Evolutionary conservation across 2,113 vertebrate species (phyloP), one percentile per base, ranked within the genome.

Genomic region (Siniperca chuatsi): DNA sequence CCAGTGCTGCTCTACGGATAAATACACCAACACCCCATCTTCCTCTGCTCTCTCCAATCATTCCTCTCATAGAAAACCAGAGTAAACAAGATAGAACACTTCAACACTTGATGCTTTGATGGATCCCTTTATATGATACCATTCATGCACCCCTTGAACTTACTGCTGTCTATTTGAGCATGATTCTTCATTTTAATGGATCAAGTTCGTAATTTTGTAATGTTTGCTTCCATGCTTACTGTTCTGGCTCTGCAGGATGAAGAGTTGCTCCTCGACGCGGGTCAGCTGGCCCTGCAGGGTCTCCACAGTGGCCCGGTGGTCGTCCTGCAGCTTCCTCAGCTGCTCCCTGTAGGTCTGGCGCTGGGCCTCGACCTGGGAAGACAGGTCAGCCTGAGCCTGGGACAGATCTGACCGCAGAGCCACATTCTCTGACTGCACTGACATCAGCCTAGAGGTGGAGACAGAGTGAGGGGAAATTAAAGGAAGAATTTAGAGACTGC

Each of bases 301-400:
- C 91, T 99, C 98, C 74, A 99, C 93, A 0, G 98, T 99, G 81
- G 96, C 96, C 76, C 97, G 95, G 92, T 99, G 98, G 72, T 99
- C 97, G 8, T 99, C 98, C 87, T 99, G 98, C 74, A 98, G 85
- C 75, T 97, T 97, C 78, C 97, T 96, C 72, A 97, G 88, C 92
- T 99, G 98, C 80, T 99, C 98, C 54, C 96, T 96, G 93, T 97
- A 99, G 61, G 91, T 96, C 90, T 93, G 94, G 0, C 94, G 94
- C 78, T 97, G 97, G 16, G 92, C 84, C 88, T 99, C 98, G 0
- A 96, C 96, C 92, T 98, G 97, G 64, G 96, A 95, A 1, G 90
- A 96, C 72, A 98, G 93, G 71, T 98, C 97, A 48, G 93, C 90
- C 82, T 97, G 64, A 0, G 90, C 89, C 93, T 99, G 97, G 2